Percentiles rank a stretch among this genome's conserved stretches.
Evolutionary conservation across 2,113 vertebrate genomes (phyloP).

Genomic region (Hyaena hyaena): DNA sequence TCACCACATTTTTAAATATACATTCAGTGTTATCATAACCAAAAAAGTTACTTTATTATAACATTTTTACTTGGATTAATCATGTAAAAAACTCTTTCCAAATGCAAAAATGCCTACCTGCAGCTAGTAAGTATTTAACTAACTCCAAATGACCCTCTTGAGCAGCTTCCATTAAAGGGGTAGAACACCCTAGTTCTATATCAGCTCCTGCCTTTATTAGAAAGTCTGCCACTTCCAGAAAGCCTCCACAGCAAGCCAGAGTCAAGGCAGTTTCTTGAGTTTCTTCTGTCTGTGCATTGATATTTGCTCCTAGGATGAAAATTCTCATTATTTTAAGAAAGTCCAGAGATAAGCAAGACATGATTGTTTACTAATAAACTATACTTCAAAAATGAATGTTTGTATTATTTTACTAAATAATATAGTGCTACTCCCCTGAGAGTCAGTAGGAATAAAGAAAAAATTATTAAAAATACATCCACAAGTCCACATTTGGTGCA

Average conservation of each 20-base stretch:
- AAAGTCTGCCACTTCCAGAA: conserved; percentile 98
- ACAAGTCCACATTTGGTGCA: neutral
- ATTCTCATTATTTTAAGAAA: conserved; percentile 61
- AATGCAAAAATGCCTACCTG: conserved; percentile 88
- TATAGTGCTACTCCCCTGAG: neutral
- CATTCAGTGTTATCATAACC: neutral
- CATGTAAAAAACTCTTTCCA: neutral
- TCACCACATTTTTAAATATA: neutral
- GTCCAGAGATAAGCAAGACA: conserved; percentile 55
- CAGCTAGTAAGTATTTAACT: conserved; percentile 97
- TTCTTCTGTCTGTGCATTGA: conserved; percentile 99
- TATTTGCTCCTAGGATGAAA: conserved; percentile 94
- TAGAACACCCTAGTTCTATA: conserved; percentile 98
- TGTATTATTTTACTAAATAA: neutral
- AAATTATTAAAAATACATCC: neutral
- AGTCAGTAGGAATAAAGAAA: neutral
- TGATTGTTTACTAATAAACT: neutral
- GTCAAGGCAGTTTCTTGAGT: conserved; percentile 98
- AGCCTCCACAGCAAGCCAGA: conserved; percentile 98
- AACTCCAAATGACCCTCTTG: conserved; percentile 98
- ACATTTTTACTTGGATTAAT: conserved; percentile 49
- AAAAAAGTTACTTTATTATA: neutral
- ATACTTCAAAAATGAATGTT: neutral
- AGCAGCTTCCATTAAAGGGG: conserved; percentile 98
- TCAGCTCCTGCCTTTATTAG: conserved; percentile 99